Base-by-base conservation (phyloP, 2,113 vertebrate genomes). In the Scomber japonicus region DNA sequence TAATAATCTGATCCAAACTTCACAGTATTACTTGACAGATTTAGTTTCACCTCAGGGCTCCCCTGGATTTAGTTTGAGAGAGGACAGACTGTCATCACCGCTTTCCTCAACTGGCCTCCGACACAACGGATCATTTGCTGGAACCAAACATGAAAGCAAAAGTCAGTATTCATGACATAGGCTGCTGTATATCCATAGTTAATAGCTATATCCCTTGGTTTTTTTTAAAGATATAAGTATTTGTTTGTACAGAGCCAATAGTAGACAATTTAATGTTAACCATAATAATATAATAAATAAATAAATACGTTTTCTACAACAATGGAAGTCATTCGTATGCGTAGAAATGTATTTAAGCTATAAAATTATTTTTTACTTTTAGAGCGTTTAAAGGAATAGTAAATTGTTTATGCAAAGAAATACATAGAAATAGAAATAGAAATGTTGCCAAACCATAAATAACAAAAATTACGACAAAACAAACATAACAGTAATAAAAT, bases 41-140 rank as follows among this genome's bases (percentile, higher is more conserved):
- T 45, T 4, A 11, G 12, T 62, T 62, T 62, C 54, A 70, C 31
- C 21, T 93, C 55, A 92, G 2, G 75, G 72, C 56, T 83, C 69
- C 11, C 15, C 79, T n/a, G 59, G 16, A n/a, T 80, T 83, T 30
- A 56, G 57, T 71, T 94, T 92, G 40, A 88, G 65, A 9, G 80
- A 74, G 2, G 80, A 84, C 10, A 40, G 46, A 63, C 80, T 92
- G 83, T 59, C 82, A 11, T 93, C 84, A 0, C 95, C 93, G 8
- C 90, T 94, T 83, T 95, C 95, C 64, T 95, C 94, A 14, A 95
- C 90, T 24, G 94, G 94, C 4, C 45, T 89, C 15, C 88, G 73
- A 56, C 77, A 95, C 70, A 63, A 12, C 1, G 86, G 88, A n/a
- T 92, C 92, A 0, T 49, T 48, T 57, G 35, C 89, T 92, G 84